These are phyloP conservation scores for Drosophila imparisetae DNA, from an alignment of 2,888 invertebrate species.

Conservation along the genomic window DNA sequence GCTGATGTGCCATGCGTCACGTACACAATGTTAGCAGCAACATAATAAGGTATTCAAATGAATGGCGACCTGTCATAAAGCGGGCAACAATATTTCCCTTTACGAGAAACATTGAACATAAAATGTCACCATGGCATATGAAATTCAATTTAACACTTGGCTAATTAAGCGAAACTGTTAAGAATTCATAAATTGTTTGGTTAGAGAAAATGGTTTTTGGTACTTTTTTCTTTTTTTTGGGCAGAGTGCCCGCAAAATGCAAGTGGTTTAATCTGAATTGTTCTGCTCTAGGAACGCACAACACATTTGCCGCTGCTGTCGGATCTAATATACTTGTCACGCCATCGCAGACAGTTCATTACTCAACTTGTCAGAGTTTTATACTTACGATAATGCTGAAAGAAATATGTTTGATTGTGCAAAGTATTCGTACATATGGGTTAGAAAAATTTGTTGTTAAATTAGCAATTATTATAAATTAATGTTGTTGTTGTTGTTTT, in stretches of 20 bases:
- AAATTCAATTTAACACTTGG: conserved; percentile 45
- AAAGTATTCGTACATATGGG: conserved; percentile 53
- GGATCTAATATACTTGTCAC: conserved; percentile 34
- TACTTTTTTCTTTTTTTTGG: conserved; percentile 48
- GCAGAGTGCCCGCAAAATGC: conserved; percentile 60
- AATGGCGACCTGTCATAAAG: conserved; percentile 14
- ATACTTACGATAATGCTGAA: conserved; percentile 30
- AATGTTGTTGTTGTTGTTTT: conserved; percentile 13
- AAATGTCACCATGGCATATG: conserved; percentile 23
- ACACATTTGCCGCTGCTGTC: conserved; percentile 27
- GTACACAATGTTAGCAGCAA: conserved; percentile 27
- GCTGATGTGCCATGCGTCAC: conserved; percentile 30
- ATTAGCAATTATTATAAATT: conserved; percentile 78
- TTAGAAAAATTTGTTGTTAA: conserved; percentile 71
- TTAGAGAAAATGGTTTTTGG: conserved; percentile 18
- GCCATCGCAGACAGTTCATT: conserved; percentile 47
- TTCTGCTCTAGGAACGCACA: conserved; percentile 24
- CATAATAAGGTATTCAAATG: conserved; percentile 21
- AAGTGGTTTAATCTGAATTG: conserved; percentile 34
- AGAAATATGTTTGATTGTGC: conserved; percentile 40
- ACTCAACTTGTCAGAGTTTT: conserved; percentile 57
- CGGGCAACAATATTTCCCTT: conserved; percentile 14
- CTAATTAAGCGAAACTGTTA: conserved; percentile 65
- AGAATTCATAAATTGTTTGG: conserved; percentile 64
- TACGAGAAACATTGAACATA: neutral